Evolutionary conservation across 1,140 invertebrate species (phyloP).

Genomic region (Ceratosolen fusciceps): DNA sequence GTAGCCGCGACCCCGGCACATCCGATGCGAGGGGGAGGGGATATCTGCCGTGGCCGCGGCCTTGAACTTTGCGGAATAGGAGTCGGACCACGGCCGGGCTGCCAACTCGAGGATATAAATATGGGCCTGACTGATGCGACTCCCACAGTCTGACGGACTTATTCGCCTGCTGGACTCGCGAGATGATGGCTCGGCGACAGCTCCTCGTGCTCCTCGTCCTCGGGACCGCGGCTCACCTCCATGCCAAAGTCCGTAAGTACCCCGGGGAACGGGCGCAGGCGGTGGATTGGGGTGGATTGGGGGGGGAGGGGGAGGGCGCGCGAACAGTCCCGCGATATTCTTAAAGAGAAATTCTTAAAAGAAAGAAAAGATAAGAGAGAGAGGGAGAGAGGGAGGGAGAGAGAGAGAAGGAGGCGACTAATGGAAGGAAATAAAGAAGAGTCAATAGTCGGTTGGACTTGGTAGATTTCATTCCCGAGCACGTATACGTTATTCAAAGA

Average conservation of each 20-base stretch:
- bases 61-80: constrained; percentile 60
- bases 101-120: constrained; percentile 61
- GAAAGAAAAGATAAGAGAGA: too few species aligned
- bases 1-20: too few species aligned
- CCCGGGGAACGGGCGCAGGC: neutral
- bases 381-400: too few species aligned
- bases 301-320: too few species aligned
- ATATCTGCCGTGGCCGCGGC: constrained; percentile 45
- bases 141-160: constrained; percentile 8
- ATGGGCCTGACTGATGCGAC: constrained; percentile 46
- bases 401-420: too few species aligned
- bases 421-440: too few species aligned
- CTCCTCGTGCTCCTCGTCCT: neutral
- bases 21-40: neutral
- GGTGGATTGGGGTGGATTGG: neutral
- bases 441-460: too few species aligned
- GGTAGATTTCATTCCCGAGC: too few species aligned
- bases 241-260: constrained; percentile 61
- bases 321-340: too few species aligned
- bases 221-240: constrained; percentile 34
- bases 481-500: too few species aligned
- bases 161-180: constrained; percentile 43
- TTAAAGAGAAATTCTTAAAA: too few species aligned
- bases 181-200: constrained; percentile 44
- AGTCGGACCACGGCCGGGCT: constrained; percentile 52